phyloP scores from a whole-genome alignment of 2,113 vertebrate genomes.

The Panthera tigris region DNA sequence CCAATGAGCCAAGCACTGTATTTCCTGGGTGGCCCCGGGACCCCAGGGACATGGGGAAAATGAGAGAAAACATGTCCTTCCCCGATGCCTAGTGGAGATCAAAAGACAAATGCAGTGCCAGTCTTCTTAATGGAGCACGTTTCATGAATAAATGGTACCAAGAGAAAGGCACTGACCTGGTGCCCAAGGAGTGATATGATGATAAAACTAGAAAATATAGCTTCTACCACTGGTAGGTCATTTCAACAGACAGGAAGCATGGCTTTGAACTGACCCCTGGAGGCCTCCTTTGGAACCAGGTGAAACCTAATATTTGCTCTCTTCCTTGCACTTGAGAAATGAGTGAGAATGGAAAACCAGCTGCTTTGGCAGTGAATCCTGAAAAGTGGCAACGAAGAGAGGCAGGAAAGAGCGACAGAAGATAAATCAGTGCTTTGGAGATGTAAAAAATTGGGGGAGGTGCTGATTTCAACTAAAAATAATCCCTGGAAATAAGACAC shows the following conservation, averaged over 20 bases:
- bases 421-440: neutral
- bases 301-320: neutral
- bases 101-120: no score
- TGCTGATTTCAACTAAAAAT: constrained; percentile 46
- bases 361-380: neutral
- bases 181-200: neutral
- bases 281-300: neutral
- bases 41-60: fast-evolving
- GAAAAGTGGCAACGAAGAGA: neutral
- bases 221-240: neutral
- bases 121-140: neutral
- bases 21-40: no score
- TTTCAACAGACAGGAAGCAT: neutral
- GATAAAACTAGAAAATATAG: neutral
- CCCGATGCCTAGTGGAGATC: no score
- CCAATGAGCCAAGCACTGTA: neutral
- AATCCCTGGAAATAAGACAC: constrained; percentile 31
- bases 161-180: neutral
- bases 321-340: neutral
- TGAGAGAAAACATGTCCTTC: neutral
- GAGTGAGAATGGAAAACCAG: neutral
- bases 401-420: neutral
- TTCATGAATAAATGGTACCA: neutral
- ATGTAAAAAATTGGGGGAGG: neutral
- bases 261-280: neutral